These are phyloP conservation scores for Melierax canorus DNA, from an alignment of 2,113 vertebrate species.

Conservation along the genomic window DNA sequence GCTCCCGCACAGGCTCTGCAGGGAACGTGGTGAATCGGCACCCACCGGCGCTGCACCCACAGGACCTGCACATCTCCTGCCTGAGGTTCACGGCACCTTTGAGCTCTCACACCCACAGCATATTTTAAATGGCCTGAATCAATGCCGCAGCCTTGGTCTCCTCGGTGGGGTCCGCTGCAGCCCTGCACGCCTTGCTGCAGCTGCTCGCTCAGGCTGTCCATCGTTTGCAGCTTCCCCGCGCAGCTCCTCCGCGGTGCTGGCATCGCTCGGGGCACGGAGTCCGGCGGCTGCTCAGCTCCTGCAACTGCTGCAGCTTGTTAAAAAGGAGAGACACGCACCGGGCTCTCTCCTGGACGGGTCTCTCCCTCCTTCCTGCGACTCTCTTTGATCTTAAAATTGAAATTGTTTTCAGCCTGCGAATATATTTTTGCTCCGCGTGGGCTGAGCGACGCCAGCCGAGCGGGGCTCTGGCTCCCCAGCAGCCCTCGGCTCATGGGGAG, in stretches of 20 bases:
- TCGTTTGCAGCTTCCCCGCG: fast-evolving
- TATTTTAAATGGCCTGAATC: not conserved
- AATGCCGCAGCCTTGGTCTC: not conserved
- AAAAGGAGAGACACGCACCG: not conserved
- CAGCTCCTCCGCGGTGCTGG: not conserved
- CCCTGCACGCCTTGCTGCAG: not conserved
- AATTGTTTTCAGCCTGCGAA: not conserved
- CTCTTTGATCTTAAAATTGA: not conserved
- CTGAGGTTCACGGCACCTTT: not conserved
- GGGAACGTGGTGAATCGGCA: not conserved
- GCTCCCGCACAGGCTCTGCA: not conserved
- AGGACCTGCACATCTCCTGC: not conserved
- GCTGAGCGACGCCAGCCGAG: not conserved
- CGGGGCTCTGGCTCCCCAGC: not conserved
- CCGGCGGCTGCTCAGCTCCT: not conserved
- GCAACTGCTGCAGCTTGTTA: not conserved
- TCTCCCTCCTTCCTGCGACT: not conserved
- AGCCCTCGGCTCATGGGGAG: not conserved
- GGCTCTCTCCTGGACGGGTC: not conserved
- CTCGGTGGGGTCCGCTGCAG: not conserved
- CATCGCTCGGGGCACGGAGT: fast-evolving
- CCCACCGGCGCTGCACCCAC: fast-evolving
- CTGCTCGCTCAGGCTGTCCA: not conserved
- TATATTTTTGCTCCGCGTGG: fast-evolving
- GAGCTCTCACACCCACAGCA: not conserved